phyloP scores from a whole-genome alignment of 2,888 invertebrate species.

The Rhopalosiphum nymphaeae region DNA sequence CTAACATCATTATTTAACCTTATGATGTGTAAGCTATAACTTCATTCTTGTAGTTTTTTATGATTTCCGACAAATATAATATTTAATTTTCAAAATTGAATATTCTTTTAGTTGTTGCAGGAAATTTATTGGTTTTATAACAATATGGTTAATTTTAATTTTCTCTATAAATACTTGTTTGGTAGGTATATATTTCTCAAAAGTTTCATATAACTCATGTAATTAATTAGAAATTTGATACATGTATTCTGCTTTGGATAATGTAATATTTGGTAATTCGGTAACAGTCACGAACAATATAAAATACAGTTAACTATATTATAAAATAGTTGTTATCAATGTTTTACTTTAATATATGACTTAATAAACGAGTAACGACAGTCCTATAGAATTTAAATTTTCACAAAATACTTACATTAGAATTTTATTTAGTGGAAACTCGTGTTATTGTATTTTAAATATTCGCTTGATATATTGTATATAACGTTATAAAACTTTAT shows the following conservation, averaged over 20 bases:
- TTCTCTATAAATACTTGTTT: no score
- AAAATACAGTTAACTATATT: neutral
- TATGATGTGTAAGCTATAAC: neutral
- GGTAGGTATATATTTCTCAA: neutral
- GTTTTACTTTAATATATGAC: neutral
- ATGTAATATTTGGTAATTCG: neutral
- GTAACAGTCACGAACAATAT: neutral
- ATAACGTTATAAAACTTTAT: neutral
- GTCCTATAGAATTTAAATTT: neutral
- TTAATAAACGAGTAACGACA: neutral
- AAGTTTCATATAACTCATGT: neutral
- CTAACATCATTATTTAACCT: neutral
- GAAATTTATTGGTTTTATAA: neutral
- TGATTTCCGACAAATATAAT: neutral
- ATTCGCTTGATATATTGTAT: neutral
- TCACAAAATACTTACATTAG: neutral
- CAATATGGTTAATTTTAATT: no score
- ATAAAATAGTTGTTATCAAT: neutral
- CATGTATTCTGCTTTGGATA: neutral
- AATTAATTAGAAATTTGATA: constrained; percentile 4
- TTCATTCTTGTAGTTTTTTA: neutral
- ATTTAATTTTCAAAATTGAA: neutral
- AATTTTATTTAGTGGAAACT: neutral
- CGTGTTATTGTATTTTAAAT: neutral
- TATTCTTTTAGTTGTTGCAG: neutral